These are phyloP conservation scores for Epizoanthus ramosus DNA, from an alignment of 92 coral and sea anemone genomes.

Conservation along the genomic window DNA sequence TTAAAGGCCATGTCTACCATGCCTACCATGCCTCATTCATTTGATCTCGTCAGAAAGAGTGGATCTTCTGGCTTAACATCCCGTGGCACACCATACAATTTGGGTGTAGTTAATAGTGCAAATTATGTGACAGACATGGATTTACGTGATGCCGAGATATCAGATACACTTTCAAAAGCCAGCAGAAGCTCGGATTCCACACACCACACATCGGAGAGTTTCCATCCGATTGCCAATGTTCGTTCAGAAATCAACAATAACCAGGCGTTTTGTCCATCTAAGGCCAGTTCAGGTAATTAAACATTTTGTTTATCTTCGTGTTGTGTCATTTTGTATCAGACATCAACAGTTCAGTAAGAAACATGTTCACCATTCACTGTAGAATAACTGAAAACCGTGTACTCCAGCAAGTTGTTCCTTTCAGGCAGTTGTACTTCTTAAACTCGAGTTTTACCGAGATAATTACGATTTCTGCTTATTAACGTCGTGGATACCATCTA, in stretches of 20 bases:
- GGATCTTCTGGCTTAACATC: not conserved
- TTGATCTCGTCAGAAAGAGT: too few species aligned
- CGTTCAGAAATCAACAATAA: constrained; percentile 18
- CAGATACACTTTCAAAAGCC: not conserved
- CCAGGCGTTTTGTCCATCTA: not conserved
- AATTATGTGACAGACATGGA: not conserved
- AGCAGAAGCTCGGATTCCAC: not conserved
- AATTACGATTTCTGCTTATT: too few species aligned
- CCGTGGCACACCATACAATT: not conserved
- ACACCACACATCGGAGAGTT: not conserved
- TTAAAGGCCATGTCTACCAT: not conserved
- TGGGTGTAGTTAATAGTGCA: not conserved
- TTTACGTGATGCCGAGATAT: too few species aligned
- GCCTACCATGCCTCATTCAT: not conserved
- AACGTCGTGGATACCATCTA: too few species aligned
- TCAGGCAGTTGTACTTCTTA: too few species aligned
- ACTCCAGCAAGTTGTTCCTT: too few species aligned
- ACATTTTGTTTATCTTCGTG: too few species aligned
- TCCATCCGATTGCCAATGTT: not conserved
- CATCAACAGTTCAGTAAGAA: too few species aligned
- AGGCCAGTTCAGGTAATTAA: constrained; percentile 5
- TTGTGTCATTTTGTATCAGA: too few species aligned
- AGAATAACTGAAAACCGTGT: too few species aligned
- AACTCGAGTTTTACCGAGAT: too few species aligned
- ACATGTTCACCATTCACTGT: too few species aligned